Evolutionary conservation across 1,140 invertebrate species (phyloP).

Genomic region (Euschistus heros): DNA sequence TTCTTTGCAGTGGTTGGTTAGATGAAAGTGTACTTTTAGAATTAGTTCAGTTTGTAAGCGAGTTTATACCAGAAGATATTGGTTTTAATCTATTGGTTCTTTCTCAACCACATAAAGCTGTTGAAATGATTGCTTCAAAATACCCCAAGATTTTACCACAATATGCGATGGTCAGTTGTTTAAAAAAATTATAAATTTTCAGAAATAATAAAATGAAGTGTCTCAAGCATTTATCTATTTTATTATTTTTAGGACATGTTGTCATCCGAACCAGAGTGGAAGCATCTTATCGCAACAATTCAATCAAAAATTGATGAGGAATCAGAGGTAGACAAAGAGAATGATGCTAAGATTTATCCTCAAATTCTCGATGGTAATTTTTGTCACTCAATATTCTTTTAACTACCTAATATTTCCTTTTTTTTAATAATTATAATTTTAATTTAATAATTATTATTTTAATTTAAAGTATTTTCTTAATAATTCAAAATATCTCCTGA

Average conservation of each 20-base stretch:
- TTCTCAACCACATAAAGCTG: conserved; percentile 26
- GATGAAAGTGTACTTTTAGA: conserved; percentile 28
- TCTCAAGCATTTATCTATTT: background rate
- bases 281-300: conserved; percentile 21
- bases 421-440: too few species aligned
- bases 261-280: conserved; percentile 25
- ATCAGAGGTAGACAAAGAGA: conserved; percentile 9
- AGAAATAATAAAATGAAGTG: background rate
- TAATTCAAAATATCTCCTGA: too few species aligned
- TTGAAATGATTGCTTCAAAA: conserved; percentile 38
- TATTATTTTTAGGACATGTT: conserved; percentile 23
- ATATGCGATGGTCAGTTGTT: conserved; percentile 42
- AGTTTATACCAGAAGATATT: conserved; percentile 27
- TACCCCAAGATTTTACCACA: conserved; percentile 46
- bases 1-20: conserved; percentile 30
- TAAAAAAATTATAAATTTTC: background rate
- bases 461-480: too few species aligned
- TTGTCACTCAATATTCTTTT: background rate
- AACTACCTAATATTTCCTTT: background rate
- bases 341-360: conserved; percentile 21
- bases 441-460: too few species aligned
- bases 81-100: conserved; percentile 31
- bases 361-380: conserved; percentile 21
- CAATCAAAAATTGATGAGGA: conserved; percentile 26
- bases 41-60: conserved; percentile 31